Evolutionary conservation across 2,797 vertebrate genomes (phyloP).

Genomic region (Sarcophilus harrisii): DNA sequence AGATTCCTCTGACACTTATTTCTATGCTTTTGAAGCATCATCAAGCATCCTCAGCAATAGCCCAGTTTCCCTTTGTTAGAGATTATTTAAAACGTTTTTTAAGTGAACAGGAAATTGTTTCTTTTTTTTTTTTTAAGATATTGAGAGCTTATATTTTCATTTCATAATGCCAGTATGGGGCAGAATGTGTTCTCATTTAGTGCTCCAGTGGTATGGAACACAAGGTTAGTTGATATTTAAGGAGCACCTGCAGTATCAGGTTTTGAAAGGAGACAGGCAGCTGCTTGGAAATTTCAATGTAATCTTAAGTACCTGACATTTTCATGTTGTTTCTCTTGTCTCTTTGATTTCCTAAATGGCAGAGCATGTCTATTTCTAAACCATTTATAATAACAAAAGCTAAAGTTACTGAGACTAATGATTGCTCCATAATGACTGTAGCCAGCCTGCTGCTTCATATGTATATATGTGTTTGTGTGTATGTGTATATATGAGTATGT

Average conservation of each 20-base stretch:
- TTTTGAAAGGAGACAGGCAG: neutral
- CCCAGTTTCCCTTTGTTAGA: neutral
- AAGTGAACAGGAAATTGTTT: neutral
- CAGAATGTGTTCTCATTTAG: neutral
- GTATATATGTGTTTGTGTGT: neutral
- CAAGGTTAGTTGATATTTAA: neutral
- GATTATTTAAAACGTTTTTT: neutral
- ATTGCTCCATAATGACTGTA: neutral
- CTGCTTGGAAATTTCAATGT: neutral
- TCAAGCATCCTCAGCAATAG: neutral
- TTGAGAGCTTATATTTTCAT: neutral
- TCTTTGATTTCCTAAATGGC: neutral
- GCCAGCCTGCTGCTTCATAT: neutral
- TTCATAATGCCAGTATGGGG: neutral
- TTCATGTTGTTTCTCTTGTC: neutral
- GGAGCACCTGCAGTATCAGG: neutral
- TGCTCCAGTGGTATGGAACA: neutral
- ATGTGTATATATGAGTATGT: too few species aligned
- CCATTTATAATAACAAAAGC: neutral
- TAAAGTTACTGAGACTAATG: neutral
- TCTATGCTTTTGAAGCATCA: neutral
- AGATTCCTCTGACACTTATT: neutral
- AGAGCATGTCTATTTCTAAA: neutral
- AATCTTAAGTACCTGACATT: neutral
- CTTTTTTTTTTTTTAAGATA: neutral